phyloP scores from a whole-genome alignment of 2,888 invertebrate genomes.

The Onthophagus sagittarius region DNA sequence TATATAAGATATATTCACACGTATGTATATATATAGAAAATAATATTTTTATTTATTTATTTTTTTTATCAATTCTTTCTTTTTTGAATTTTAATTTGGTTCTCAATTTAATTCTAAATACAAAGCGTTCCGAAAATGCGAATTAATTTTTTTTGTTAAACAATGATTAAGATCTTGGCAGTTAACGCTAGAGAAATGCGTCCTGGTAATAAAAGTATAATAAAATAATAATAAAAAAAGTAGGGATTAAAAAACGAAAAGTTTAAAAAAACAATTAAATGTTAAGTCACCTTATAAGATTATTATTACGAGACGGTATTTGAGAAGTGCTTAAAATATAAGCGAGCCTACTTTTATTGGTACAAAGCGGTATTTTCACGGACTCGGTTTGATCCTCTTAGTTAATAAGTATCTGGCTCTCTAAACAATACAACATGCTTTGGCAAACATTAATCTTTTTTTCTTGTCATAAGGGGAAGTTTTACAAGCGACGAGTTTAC shows the following conservation, averaged over 20 bases:
- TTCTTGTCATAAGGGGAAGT: background rate
- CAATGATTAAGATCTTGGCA: background rate
- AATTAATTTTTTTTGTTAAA: background rate
- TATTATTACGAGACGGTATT: background rate
- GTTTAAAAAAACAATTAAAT: background rate
- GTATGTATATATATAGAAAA: slow-evolving; percentile 8
- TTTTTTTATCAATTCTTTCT: background rate
- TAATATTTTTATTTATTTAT: slow-evolving; percentile 1
- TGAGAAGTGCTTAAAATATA: background rate
- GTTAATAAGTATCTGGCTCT: background rate
- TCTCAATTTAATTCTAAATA: background rate
- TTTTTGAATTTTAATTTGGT: background rate
- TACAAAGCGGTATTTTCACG: background rate
- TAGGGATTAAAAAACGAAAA: background rate
- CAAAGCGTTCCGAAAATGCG: background rate
- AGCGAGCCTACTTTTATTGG: background rate
- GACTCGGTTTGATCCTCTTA: background rate
- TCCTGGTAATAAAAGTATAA: background rate
- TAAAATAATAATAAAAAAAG: background rate
- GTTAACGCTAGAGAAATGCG: slow-evolving; percentile 11
- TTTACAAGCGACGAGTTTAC: background rate
- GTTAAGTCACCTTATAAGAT: background rate
- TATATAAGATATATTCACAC: slow-evolving; percentile 1
- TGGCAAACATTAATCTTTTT: background rate
- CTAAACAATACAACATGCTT: background rate